Conservation (phyloP, 2,797 vertebrate species). For the Amblyopsis hoosieri region DNA sequence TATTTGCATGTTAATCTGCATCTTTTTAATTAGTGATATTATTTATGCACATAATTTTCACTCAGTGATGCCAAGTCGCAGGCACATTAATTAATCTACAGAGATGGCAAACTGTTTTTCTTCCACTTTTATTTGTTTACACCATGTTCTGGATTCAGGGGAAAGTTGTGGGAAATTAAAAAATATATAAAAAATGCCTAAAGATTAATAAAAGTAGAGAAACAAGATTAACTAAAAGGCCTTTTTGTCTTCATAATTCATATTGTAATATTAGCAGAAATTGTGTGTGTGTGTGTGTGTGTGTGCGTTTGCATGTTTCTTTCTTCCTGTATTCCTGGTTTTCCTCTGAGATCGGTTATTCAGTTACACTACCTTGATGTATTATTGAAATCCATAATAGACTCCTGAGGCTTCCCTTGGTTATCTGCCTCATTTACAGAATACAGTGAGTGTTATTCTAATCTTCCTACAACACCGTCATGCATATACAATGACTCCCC, state of each 20-base stretch:
- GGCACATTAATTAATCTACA: constrained; percentile 99
- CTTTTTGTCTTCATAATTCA: constrained; percentile 99
- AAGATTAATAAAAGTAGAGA: constrained; percentile 93
- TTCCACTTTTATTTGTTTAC: constrained; percentile 99
- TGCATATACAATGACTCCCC: constrained; percentile 95
- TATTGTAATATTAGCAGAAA: constrained; percentile 99
- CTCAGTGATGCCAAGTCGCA: constrained; percentile 97
- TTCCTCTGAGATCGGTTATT: constrained; percentile 98
- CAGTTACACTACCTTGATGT: constrained; percentile 99
- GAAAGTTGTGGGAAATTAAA: constrained; percentile 77
- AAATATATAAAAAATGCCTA: constrained; percentile 78
- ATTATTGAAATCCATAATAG: constrained; percentile 99
- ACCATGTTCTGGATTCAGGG: constrained; percentile 96
- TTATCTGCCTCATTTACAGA: constrained; percentile 99
- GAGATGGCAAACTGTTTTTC: constrained; percentile 99
- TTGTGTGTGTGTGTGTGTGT: constrained; percentile 77
- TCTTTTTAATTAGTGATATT: constrained; percentile 99
- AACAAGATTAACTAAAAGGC: constrained; percentile 99
- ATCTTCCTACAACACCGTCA: constrained; percentile 95
- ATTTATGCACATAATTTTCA: constrained; percentile 99
- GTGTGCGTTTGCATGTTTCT: neutral
- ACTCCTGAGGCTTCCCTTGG: constrained; percentile 96
- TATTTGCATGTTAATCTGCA: constrained; percentile 99
- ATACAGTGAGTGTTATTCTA: constrained; percentile 99
- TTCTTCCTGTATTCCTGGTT: constrained; percentile 71